Evolutionary conservation across 2,113 vertebrate genomes (phyloP), one percentile per base, ranked within the genome.

Genomic region (Scomber colias): DNA sequence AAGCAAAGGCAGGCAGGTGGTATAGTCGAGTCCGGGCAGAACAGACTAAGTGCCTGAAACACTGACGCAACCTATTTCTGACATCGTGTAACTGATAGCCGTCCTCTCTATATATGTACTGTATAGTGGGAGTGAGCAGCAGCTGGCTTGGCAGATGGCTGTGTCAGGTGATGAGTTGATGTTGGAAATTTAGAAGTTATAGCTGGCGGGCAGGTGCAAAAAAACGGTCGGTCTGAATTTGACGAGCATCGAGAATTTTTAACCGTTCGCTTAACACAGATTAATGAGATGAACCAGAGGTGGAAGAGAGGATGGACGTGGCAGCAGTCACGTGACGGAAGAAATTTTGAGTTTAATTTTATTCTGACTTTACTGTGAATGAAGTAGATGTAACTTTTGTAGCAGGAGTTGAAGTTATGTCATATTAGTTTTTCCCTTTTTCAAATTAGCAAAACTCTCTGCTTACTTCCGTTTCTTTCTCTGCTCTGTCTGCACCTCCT

Each of bases 131-230:
- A 80, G 60, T 17, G 60, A 67, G 71, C 31, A 82, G 67, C 78
- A 75, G 81, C 77, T 79, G 81, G 76, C 44, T 40, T 17, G 51
- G 66, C 63, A 69, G 66, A 84, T 59, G 77, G 60, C 49, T 13
- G 51, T 67, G 11, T 27, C 24, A 27, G 24, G 24, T 27, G 24
- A 27, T 27, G 24, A 27, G 24, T 27, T 27, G 24, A 27, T 27
- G 24, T 27, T 48, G 68, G 49, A 48, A 46, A 65, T 75, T 17
- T 69, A 45, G 60, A 50, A 72, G 61, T 66, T 27, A 31, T 16
- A 57, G 30, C 57, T 59, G 73, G 71, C 56, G 59, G 66, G 71
- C 62, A 79, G 60, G 78, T 71, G 71, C 3, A 27, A 27, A 21
- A 48, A 76, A 49, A 27, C 27, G 5, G 56, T 66, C 51, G 31